phyloP scores from a whole-genome alignment of 2,113 vertebrate genomes.

The Copsychus sechellarum region DNA sequence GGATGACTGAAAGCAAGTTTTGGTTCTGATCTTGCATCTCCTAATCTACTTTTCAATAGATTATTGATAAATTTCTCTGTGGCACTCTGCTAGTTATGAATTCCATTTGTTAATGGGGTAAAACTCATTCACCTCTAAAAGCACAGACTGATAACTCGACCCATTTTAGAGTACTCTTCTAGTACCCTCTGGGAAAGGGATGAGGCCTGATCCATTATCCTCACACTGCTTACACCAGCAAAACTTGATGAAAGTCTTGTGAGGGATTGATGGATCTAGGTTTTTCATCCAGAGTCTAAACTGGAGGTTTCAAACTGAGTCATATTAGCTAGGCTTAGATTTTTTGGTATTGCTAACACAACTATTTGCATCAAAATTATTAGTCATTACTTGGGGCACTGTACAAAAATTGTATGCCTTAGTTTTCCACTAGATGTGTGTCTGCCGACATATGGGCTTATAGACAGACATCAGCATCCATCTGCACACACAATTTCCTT shows the following conservation, averaged over 20 bases:
- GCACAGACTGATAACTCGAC: neutral
- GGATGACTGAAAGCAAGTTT: neutral
- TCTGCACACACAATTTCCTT: neutral
- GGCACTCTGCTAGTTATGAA: neutral
- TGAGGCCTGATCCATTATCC: neutral
- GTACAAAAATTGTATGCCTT: neutral
- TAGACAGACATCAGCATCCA: neutral
- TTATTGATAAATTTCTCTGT: neutral
- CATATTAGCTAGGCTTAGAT: neutral
- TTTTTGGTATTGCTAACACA: neutral
- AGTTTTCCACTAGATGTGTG: neutral
- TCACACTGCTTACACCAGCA: neutral
- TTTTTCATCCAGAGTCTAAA: neutral
- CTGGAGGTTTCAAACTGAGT: neutral
- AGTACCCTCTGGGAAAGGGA: neutral
- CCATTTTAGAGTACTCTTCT: neutral
- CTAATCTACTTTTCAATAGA: neutral
- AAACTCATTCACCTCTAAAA: neutral
- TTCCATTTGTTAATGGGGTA: neutral
- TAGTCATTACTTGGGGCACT: neutral
- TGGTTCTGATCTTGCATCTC: neutral
- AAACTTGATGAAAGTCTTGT: neutral
- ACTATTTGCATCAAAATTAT: neutral
- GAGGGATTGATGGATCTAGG: neutral
- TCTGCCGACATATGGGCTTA: neutral